Evolutionary conservation across 2,797 vertebrate species (phyloP).

Genomic region (Melanotaenia boesemani): DNA sequence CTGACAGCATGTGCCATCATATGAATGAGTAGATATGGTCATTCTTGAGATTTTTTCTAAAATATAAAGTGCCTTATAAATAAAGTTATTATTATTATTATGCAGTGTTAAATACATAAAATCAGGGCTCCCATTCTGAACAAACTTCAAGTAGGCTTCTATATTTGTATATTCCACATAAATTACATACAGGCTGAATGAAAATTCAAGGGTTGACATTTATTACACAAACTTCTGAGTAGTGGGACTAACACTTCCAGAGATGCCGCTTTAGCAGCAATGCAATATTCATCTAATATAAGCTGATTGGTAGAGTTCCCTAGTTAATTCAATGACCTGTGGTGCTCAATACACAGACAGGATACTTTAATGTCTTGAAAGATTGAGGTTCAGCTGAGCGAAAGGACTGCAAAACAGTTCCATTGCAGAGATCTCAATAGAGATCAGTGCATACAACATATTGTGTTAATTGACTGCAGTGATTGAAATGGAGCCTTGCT

Average conservation of each 20-base stretch:
- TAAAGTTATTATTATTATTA: no score
- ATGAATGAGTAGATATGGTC: background rate
- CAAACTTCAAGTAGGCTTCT: background rate
- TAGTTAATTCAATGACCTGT: conserved; percentile 33
- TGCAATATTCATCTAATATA: conserved; percentile 46
- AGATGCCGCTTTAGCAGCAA: conserved; percentile 30
- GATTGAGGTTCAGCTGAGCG: conserved; percentile 27
- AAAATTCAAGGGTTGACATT: conserved; percentile 29
- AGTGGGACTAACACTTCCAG: conserved; percentile 31
- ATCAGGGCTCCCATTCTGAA: background rate
- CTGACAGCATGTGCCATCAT: background rate
- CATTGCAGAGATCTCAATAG: conserved; percentile 35
- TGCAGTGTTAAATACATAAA: background rate
- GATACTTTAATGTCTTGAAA: conserved; percentile 41
- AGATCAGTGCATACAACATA: conserved; percentile 67
- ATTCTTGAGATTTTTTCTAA: no score
- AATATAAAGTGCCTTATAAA: no score
- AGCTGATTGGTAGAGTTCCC: conserved; percentile 33
- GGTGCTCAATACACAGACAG: conserved; percentile 53
- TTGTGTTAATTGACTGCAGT: conserved; percentile 64
- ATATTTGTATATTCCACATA: background rate
- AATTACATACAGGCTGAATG: background rate
- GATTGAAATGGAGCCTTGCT: conserved; percentile 46
- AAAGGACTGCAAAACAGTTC: conserved; percentile 56
- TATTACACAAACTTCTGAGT: conserved; percentile 15